Evolutionary conservation across 2,797 vertebrate species (phyloP).

Genomic region (Scyliorhinus canicula): DNA sequence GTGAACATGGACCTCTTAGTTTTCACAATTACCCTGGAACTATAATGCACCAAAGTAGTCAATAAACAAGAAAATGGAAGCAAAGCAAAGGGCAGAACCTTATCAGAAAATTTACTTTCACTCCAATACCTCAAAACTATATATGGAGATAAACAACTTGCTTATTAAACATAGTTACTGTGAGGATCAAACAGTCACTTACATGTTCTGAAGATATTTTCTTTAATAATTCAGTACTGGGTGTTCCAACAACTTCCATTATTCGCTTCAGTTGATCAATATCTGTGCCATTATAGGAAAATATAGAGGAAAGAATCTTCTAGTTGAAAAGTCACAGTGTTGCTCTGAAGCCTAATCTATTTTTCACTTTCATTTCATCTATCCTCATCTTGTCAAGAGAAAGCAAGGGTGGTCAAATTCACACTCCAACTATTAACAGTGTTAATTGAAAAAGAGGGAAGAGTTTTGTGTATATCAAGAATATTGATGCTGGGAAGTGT

Average conservation of each 20-base stretch:
- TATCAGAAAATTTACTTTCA: background rate
- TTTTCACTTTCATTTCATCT: too few relatives aligned
- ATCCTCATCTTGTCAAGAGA: background rate
- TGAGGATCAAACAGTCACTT: conserved; percentile 50
- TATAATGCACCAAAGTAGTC: background rate
- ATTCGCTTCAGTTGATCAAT: conserved; percentile 96
- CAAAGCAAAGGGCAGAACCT: background rate
- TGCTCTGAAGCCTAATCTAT: background rate
- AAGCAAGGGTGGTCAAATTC: background rate
- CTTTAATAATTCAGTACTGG: conserved; percentile 83
- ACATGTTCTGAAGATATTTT: conserved; percentile 97
- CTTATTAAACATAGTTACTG: background rate
- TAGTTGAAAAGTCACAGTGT: background rate
- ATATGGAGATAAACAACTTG: background rate
- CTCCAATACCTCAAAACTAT: background rate
- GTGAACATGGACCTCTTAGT: background rate
- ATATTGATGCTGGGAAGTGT: too few relatives aligned
- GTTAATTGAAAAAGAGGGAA: background rate
- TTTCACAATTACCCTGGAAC: background rate
- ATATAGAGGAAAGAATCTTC: conserved; percentile 54
- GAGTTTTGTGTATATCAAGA: background rate
- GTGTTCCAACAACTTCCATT: conserved; percentile 97
- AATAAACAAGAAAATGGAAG: background rate
- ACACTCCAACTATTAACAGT: background rate
- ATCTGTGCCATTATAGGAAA: conserved; percentile 57